Conservation (phyloP, 2,888 invertebrate species). For the Megastigmus dorsalis region DNA sequence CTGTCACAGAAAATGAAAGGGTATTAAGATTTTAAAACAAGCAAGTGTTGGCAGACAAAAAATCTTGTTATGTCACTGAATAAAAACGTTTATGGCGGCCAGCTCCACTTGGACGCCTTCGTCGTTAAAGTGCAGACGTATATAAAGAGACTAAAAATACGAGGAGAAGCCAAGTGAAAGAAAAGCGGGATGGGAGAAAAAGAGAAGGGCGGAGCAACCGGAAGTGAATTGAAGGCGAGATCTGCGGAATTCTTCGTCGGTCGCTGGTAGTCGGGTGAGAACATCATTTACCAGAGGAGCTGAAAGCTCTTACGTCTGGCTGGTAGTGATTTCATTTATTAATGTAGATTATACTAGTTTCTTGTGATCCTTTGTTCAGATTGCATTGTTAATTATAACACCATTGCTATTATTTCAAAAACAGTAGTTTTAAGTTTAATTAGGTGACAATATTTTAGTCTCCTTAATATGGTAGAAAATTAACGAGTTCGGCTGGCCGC, state of each 20-base stretch:
- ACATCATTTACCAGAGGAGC: slow-evolving; percentile 24
- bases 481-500: no score
- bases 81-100: no score
- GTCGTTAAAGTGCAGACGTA: slow-evolving; percentile 23
- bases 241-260: slow-evolving; percentile 38
- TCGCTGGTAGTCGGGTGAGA: slow-evolving; percentile 21
- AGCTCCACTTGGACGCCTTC: no score
- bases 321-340: slow-evolving; percentile 32
- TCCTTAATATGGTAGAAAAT: not conserved
- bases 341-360: slow-evolving; percentile 19
- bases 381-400: not conserved
- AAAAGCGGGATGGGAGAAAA: not conserved
- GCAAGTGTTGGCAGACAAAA: no score
- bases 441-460: not conserved
- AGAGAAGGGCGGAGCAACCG: slow-evolving; percentile 17
- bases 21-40: no score
- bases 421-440: not conserved
- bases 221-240: slow-evolving; percentile 3
- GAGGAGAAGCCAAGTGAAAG: slow-evolving; percentile 12
- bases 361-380: not conserved
- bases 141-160: slow-evolving; percentile 47
- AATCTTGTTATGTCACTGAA: no score
- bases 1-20: no score
- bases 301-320: slow-evolving; percentile 21
- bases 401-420: not conserved